A percentile compares a stretch with the other conserved stretches of the same genome.
Conservation (phyloP, 2,113 vertebrate species). For the Nanorana parkeri region DNA sequence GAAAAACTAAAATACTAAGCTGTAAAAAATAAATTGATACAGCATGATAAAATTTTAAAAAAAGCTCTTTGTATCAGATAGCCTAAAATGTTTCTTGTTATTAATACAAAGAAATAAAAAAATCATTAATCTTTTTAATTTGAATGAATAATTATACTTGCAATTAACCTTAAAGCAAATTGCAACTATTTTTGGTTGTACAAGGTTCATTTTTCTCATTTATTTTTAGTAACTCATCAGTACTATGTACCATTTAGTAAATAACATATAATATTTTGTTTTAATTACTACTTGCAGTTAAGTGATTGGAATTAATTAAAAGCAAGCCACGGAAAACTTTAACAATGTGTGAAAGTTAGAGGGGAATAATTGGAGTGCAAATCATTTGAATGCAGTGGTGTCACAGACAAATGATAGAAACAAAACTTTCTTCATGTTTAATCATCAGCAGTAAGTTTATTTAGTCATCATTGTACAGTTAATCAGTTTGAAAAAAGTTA, state of each 20-base stretch:
- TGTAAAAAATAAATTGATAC: not conserved
- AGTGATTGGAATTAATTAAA: constrained; percentile 54
- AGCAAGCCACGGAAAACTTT: constrained; percentile 28
- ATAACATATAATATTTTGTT: constrained; percentile 47
- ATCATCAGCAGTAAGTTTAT: not conserved
- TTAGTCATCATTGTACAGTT: not conserved
- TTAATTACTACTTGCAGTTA: constrained; percentile 54
- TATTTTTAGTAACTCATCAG: constrained; percentile 33
- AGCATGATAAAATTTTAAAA: not conserved
- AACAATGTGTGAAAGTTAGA: constrained; percentile 15
- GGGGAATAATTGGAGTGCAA: constrained; percentile 36
- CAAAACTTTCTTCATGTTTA: not conserved
- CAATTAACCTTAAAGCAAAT: constrained; percentile 44
- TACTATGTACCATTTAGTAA: constrained; percentile 40
- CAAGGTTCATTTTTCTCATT: constrained; percentile 32
- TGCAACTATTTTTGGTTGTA: constrained; percentile 49
- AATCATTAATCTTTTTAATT: constrained; percentile 18
- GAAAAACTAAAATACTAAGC: no score
- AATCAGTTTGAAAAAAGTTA: not conserved
- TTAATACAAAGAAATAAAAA: constrained; percentile 2
- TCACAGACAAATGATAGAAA: constrained; percentile 16
- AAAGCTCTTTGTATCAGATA: not conserved
- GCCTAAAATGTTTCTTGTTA: not conserved
- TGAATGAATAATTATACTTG: constrained; percentile 36
- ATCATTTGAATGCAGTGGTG: constrained; percentile 4